Evolutionary conservation across 2,888 invertebrate species (phyloP).

Genomic region (Glaucopsyche alexis): DNA sequence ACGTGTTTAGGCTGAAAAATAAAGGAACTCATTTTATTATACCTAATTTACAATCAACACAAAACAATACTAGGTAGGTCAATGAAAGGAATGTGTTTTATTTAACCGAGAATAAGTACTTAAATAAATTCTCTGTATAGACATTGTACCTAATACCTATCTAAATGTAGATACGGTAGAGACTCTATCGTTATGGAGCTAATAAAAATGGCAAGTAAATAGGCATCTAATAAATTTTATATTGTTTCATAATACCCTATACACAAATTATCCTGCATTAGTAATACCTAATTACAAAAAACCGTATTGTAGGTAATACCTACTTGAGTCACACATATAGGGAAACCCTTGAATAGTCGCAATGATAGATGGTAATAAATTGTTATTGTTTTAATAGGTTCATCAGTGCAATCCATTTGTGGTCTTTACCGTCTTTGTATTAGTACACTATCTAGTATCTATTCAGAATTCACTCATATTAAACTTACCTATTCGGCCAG

Average conservation of each 20-base stretch:
- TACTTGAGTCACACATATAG: too few species aligned
- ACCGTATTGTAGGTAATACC: neutral
- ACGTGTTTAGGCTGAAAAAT: conserved; percentile 71
- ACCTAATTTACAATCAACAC: too few species aligned
- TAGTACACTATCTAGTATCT: neutral
- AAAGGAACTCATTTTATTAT: neutral
- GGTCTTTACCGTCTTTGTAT: too few species aligned
- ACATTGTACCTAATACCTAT: too few species aligned
- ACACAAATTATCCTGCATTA: neutral
- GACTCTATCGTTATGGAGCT: neutral
- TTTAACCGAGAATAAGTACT: neutral
- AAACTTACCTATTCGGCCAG: conserved; percentile 68
- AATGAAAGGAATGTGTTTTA: neutral
- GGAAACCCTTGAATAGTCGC: too few species aligned
- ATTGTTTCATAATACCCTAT: neutral
- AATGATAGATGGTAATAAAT: too few species aligned
- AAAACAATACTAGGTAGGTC: too few species aligned
- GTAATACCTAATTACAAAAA: neutral
- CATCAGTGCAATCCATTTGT: too few species aligned
- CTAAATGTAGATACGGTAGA: too few species aligned
- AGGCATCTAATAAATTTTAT: neutral
- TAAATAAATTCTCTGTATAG: neutral
- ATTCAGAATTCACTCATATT: neutral
- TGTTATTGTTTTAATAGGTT: too few species aligned
- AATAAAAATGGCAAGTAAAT: neutral